phyloP scores from a whole-genome alignment of 2,113 vertebrate species.

The Chrysemys picta region DNA sequence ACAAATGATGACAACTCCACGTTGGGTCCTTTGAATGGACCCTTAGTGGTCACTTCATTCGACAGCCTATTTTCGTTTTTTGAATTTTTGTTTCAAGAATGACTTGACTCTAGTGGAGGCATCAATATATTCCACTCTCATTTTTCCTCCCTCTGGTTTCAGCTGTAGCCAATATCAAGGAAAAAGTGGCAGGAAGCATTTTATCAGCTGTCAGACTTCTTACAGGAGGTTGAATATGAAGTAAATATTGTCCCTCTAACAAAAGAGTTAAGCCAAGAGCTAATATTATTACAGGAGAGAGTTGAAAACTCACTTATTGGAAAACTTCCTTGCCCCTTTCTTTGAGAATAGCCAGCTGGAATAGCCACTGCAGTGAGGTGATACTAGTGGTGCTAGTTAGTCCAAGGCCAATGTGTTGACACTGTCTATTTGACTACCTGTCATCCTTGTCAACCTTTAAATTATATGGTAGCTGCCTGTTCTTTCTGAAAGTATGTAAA shows the following conservation, averaged over 20 bases:
- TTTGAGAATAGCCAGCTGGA: not conserved
- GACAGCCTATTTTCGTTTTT: conserved; percentile 67
- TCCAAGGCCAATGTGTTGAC: not conserved
- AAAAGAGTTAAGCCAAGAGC: not conserved
- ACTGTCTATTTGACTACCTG: not conserved
- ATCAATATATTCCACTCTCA: conserved; percentile 55
- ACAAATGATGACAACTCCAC: conserved; percentile 35
- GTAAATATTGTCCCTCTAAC: not conserved
- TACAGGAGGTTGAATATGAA: not conserved
- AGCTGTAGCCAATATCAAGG: not conserved
- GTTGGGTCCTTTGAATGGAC: conserved; percentile 63
- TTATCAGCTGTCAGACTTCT: conserved; percentile 34
- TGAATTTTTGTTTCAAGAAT: conserved; percentile 25
- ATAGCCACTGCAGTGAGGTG: not conserved
- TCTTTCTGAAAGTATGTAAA: not conserved
- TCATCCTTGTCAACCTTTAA: not conserved
- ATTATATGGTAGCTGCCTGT: not conserved
- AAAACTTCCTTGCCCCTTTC: not conserved
- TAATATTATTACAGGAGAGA: not conserved
- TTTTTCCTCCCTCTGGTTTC: conserved; percentile 47
- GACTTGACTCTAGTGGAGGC: conserved; percentile 52
- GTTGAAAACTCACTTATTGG: not conserved
- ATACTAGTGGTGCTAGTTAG: not conserved
- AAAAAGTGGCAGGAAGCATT: conserved; percentile 48
- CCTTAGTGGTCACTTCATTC: conserved; percentile 64